These are phyloP conservation scores for Pyrochroa serraticornis DNA, from an alignment of 2,888 invertebrate species.

Conservation along the genomic window DNA sequence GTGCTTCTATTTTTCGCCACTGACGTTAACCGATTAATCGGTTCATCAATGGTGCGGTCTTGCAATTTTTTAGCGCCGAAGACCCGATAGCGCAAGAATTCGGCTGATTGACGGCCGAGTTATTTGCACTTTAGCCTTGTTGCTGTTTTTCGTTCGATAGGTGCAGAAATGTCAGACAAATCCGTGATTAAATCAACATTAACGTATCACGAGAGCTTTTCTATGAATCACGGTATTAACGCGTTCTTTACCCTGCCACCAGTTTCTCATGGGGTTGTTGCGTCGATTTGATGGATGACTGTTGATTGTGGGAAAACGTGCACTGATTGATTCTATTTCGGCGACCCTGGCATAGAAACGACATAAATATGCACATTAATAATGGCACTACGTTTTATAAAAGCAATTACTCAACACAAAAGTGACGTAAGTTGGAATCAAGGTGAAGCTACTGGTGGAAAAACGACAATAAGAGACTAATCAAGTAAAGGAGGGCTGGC, in stretches of 20 bases:
- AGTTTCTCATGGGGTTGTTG: too few relatives aligned
- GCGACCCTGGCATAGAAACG: conserved; percentile 30
- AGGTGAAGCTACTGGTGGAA: too few relatives aligned
- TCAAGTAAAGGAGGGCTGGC: neutral
- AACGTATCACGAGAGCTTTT: neutral
- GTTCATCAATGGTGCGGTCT: too few relatives aligned
- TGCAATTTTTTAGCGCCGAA: too few relatives aligned
- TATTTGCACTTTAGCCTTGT: neutral
- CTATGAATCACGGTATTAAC: too few relatives aligned
- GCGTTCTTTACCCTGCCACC: too few relatives aligned
- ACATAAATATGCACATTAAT: conserved; percentile 31
- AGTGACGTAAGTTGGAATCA: conserved; percentile 36
- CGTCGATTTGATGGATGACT: conserved; percentile 9
- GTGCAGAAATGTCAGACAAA: conserved; percentile 39
- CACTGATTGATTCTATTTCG: conserved; percentile 17
- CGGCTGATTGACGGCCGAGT: too few relatives aligned
- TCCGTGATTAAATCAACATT: conserved; percentile 40
- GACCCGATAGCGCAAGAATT: too few relatives aligned
- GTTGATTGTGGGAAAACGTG: conserved; percentile 22
- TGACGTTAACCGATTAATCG: too few relatives aligned
- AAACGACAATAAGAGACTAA: too few relatives aligned
- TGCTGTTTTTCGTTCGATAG: neutral
- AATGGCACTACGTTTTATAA: conserved; percentile 35
- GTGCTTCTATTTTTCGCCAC: too few relatives aligned
- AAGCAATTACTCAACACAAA: conserved; percentile 41